These are phyloP conservation scores for Macropodus opercularis DNA, from an alignment of 2,797 vertebrate genomes.

Conservation along the genomic window DNA sequence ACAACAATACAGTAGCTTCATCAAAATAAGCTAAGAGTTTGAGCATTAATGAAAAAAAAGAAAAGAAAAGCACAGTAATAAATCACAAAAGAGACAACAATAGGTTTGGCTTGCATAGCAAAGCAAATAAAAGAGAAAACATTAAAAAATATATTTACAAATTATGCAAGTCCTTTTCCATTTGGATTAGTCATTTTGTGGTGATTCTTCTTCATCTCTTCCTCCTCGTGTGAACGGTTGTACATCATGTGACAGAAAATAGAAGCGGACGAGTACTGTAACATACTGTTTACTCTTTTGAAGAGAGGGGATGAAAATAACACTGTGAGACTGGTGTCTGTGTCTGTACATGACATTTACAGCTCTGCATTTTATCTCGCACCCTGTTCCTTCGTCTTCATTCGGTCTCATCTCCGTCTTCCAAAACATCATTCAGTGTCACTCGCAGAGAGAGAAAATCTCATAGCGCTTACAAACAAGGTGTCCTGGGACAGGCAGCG, in stretches of 20 bases:
- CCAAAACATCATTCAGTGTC: constrained; percentile 82
- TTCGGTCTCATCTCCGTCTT: constrained; percentile 56
- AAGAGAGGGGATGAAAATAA: constrained; percentile 79
- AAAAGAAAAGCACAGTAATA: constrained; percentile 92
- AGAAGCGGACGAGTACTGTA: constrained; percentile 72
- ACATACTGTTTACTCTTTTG: constrained; percentile 81
- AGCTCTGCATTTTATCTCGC: constrained; percentile 78
- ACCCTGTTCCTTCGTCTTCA: constrained; percentile 48
- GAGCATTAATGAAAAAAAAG: constrained; percentile 78
- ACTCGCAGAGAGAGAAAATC: constrained; percentile 89
- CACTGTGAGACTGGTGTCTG: constrained; percentile 91
- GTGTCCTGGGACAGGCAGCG: constrained; percentile 86
- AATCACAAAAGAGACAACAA: constrained; percentile 91
- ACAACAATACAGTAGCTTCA: constrained; percentile 82
- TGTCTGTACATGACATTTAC: constrained; percentile 99
- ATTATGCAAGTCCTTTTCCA: constrained; percentile 89
- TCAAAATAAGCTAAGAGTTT: constrained; percentile 76
- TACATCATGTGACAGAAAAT: constrained; percentile 76
- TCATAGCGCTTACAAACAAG: constrained; percentile 90
- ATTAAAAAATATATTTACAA: constrained; percentile 94
- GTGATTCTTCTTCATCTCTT: constrained; percentile 62
- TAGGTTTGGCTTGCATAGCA: constrained; percentile 96
- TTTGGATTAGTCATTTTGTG: constrained; percentile 78
- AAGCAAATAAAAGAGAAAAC: constrained; percentile 90
- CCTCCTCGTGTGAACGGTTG: constrained; percentile 62